Evolutionary conservation across 2,888 invertebrate genomes (phyloP), one percentile per base, ranked within the genome.

Genomic region (Uropetala carovei): DNA sequence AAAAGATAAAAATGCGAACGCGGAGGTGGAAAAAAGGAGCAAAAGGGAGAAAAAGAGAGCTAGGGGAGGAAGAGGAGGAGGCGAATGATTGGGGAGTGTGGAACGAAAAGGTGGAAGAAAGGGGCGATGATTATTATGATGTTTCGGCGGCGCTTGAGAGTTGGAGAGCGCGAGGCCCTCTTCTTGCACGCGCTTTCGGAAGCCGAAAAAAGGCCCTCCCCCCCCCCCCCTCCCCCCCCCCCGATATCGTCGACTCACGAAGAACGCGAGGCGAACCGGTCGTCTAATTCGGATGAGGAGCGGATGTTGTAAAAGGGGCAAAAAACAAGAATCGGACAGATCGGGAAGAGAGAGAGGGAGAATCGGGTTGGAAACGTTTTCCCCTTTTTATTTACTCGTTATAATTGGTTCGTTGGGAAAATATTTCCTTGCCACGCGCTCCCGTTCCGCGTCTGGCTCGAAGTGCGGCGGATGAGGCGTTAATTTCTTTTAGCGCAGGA

Each of bases 191-290:
- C 75, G 75, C 43, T 75, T 75, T 75, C 11, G 75, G 27, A 75
- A 27, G n/a, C 18, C 0, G 64, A 64, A 64, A 68, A 68, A 68
- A 22, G 22, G 43, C 43, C 43, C 43, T 22, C 22, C 75, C 75
- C 4, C 43, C 27, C 22, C 75, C 75, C 4, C 43, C 27, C 22
- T 22, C 75, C 4, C 43, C 27, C 22, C 43, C 27, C 22, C 75
- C 75, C 4, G 27, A 75, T 22, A 75, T 27, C 27, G 75, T 22
- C 13, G 22, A 64, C 64, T 64, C 64, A 14, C 14, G 14, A n/a
- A 27, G 75, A 75, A 75, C 22, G 75, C 22, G 68, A 9, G 68
- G 64, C 68, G 75, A 75, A 75, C 75, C 75, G 75, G 75, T 68
- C 64, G 64, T n/a, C 14, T 68, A 22, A 75, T 75, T 75, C 22